Base-by-base conservation (phyloP, 1,140 invertebrate genomes). In the Pemphigus obesinymphae region DNA sequence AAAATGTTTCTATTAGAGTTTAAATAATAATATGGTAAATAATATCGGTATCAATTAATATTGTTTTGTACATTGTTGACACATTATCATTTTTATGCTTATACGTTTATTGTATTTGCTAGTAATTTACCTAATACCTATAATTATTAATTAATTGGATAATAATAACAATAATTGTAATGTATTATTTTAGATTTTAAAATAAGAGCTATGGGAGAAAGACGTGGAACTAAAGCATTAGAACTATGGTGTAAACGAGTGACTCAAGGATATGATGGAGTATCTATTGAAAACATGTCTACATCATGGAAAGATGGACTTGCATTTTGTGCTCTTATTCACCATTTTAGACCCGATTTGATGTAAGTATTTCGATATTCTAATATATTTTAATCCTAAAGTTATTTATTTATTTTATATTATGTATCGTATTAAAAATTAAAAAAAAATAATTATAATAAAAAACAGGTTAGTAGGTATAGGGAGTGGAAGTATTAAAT, bases 281-380 rank as follows among this genome's bases (percentile, higher is more conserved):
- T 98, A 50, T 92, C 92, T 85, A 91, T 97, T 82, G 91, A 92
- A 84, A 96, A 97, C 88, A 96, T 97, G 94, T 96, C 94, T 80
- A 96, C 95, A 82, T 95, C 94, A 3, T 97, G 95, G 95, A 90
- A 95, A 84, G 93, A 97, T 89, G 97, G 97, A 72, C 91, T 98
- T 63, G 95, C 95, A 40, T 98, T 98, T 88, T 99, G 96, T 89
- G 97, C 96, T 72, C 91, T 99, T 87, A 96, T 99, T 85, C 96
- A 98, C 88, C 93, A 96, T 86, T 98, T 96, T 88, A 91, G 96
- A 85, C 96, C 96, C 48, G 96, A 98, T 88, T 90, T 98, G 83
- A 97, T 98, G 96, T 97, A 89, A 96, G 95, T 94, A 86, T 81
- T 83, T 43, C 40, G 20, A 17, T 40, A 45, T 48, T 66, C 17